phyloP scores from a whole-genome alignment of 2,113 vertebrate genomes.

The Apteryx mantelli region DNA sequence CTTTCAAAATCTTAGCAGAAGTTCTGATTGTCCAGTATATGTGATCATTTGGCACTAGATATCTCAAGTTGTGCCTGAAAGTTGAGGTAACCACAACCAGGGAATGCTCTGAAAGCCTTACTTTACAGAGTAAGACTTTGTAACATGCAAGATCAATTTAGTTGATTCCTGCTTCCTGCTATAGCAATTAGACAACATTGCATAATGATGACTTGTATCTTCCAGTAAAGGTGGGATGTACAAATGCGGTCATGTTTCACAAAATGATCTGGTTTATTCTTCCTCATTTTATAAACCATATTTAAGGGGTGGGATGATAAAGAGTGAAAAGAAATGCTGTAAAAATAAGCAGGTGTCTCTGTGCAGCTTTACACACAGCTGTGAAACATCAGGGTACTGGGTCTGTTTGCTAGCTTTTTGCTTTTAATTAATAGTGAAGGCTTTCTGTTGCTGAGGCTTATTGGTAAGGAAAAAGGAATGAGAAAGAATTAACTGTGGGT shows the following conservation, averaged over 20 bases:
- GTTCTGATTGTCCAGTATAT: neutral
- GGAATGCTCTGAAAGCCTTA: neutral
- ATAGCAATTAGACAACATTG: neutral
- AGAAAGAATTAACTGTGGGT: neutral
- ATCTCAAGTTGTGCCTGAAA: neutral
- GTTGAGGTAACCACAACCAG: neutral
- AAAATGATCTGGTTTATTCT: neutral
- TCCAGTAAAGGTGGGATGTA: neutral
- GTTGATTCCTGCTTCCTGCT: neutral
- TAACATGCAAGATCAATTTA: neutral
- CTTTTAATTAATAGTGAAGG: conserved; percentile 1
- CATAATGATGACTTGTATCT: neutral
- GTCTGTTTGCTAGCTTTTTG: neutral
- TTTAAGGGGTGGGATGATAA: neutral
- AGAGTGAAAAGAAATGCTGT: neutral
- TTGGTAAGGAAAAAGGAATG: neutral
- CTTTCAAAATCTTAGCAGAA: neutral
- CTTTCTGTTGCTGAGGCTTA: neutral
- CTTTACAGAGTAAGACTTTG: neutral
- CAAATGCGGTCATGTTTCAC: neutral
- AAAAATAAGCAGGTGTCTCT: conserved; percentile 37
- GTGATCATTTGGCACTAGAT: neutral
- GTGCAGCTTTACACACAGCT: neutral
- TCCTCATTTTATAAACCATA: neutral
- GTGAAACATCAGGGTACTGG: neutral